Evolutionary conservation across 2,797 vertebrate genomes (phyloP), one percentile per base, ranked within the genome.

Genomic region (Oophaga sylvatica): DNA sequence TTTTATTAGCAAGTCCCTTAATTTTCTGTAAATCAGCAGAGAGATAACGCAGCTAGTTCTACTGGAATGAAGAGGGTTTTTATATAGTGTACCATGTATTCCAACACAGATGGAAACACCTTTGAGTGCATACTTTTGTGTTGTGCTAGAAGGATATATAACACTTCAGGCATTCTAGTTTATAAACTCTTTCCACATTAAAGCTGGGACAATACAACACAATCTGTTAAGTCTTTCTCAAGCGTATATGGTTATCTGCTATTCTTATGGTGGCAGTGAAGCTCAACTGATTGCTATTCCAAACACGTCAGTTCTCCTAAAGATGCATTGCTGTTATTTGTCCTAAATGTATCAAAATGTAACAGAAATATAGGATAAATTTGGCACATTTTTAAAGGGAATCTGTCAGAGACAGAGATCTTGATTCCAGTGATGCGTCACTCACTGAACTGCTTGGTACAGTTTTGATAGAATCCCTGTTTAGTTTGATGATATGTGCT

Each of bases 141-240:
- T 70, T 35, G 15, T 41, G 7, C 68, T 9, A 41, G 31, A 35
- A 71, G 20, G 35, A 35, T 41, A 71, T 17, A 35, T 7, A 16
- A 41, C 31, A 71, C 68, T 71, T 71, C 29, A 71, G 68, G 68
- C 68, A 41, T 71, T 71, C 31, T 71, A 10, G 1, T 35, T 35
- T 71, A 71, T 41, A 41, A 41, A 71, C 5, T 71, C 29, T 70
- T 41, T 71, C 26, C 31, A 41, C 68, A 41, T 41, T 71, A 71
- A 31, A 71, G 22, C 62, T 65, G 62, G n/a, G 16, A 41, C 16
- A 35, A 41, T 71, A 7, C 31, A 1, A 7, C 17, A 5, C 68
- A 71, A 71, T 71, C 68, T 71, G 68, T 71, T 71, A 20, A 16
- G 68, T 71, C 31, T 17, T 71, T 71, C 68, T 68, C 29, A 31